Percentiles rank a stretch among this genome's conserved stretches.
These are phyloP conservation scores for Phania funesta DNA, from an alignment of 2,888 invertebrate species.

Conservation along the genomic window DNA sequence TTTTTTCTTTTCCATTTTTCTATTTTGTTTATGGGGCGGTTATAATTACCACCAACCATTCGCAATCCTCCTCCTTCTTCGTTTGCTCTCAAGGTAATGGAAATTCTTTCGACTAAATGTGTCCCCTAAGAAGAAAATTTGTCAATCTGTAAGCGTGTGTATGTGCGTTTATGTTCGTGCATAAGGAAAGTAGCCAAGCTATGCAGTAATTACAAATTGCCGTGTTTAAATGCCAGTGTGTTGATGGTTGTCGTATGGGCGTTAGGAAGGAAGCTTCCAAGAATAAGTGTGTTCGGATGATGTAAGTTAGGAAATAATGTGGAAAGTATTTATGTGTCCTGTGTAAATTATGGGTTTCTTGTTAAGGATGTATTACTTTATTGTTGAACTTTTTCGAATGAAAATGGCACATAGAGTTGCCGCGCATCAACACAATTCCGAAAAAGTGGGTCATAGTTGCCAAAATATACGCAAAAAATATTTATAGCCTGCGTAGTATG, in stretches of 20 bases:
- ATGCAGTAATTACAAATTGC: slow-evolving; percentile 63
- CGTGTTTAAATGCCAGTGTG: slow-evolving; percentile 38
- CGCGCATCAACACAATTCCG: neutral
- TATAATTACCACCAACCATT: slow-evolving; percentile 61
- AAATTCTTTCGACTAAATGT: slow-evolving; percentile 55
- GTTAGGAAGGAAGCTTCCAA: slow-evolving; percentile 34
- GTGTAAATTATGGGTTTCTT: slow-evolving; percentile 54
- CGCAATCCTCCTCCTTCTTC: neutral
- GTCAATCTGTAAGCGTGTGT: slow-evolving; percentile 64
- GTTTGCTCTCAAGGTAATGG: slow-evolving; percentile 22
- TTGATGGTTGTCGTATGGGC: neutral
- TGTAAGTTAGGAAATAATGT: slow-evolving; percentile 53
- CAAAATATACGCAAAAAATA: too few species aligned
- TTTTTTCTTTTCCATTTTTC: slow-evolving; percentile 6
- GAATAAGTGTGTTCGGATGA: slow-evolving; percentile 32
- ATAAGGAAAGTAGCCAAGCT: neutral
- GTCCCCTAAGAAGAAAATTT: slow-evolving; percentile 69
- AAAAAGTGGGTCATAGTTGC: too few species aligned
- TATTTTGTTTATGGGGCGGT: slow-evolving; percentile 63
- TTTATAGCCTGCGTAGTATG: too few species aligned
- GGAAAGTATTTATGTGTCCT: slow-evolving; percentile 50
- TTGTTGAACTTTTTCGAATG: slow-evolving; percentile 17
- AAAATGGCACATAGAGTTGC: slow-evolving; percentile 15
- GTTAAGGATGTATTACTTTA: slow-evolving; percentile 46
- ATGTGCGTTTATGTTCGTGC: neutral